These are phyloP conservation scores for Rhinatrema bivittatum DNA, from an alignment of 2,797 vertebrate species.

Conservation along the genomic window DNA sequence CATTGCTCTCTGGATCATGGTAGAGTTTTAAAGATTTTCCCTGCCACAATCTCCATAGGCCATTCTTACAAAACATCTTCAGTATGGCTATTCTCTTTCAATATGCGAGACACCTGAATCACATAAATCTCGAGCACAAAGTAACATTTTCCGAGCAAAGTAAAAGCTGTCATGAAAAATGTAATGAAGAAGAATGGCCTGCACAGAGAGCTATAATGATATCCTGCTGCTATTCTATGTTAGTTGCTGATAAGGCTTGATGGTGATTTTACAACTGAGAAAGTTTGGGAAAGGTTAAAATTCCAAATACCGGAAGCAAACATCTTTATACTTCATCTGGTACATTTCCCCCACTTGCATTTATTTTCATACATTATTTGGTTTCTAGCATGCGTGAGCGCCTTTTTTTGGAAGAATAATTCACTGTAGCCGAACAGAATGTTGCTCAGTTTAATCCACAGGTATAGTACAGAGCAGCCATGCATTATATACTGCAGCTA, in stretches of 20 bases:
- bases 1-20: slow-evolving; percentile 16
- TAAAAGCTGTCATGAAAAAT: slow-evolving; percentile 80
- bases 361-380: slow-evolving; percentile 43
- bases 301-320: slow-evolving; percentile 55
- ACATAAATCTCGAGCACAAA: slow-evolving; percentile 83
- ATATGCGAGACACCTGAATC: slow-evolving; percentile 69
- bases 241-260: slow-evolving; percentile 60
- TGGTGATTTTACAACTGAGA: slow-evolving; percentile 60
- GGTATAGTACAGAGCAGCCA: too few relatives aligned
- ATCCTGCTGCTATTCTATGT: slow-evolving; percentile 83
- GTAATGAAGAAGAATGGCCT: slow-evolving; percentile 89
- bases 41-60: slow-evolving; percentile 16
- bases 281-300: slow-evolving; percentile 60
- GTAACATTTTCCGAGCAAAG: slow-evolving; percentile 72
- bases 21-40: slow-evolving; percentile 3
- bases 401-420: too few relatives aligned
- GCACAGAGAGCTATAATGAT: slow-evolving; percentile 78
- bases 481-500: too few relatives aligned
- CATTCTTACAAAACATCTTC: slow-evolving; percentile 23
- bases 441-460: too few relatives aligned
- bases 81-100: slow-evolving; percentile 34
- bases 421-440: too few relatives aligned
- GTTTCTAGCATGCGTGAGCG: slow-evolving; percentile 27
- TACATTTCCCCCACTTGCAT: slow-evolving; percentile 49
- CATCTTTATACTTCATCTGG: slow-evolving; percentile 54